These are phyloP conservation scores for Australoheros facetus DNA, from an alignment of 2,797 vertebrate genomes.

Conservation along the genomic window DNA sequence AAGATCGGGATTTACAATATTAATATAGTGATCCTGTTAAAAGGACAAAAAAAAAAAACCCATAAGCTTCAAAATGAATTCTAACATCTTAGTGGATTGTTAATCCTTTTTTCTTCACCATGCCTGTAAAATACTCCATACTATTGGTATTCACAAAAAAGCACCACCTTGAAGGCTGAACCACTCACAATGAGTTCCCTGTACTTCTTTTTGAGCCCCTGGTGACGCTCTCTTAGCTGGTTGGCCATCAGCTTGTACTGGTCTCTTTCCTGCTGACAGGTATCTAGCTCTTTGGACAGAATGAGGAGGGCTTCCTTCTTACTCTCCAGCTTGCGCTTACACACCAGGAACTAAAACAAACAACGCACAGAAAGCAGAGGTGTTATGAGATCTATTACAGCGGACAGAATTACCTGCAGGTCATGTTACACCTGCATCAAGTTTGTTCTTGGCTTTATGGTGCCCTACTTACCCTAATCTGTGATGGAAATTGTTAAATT, in stretches of 20 bases:
- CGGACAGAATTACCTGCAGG: not conserved
- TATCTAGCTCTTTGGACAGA: constrained; percentile 95
- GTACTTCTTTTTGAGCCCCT: constrained; percentile 94
- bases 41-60: not conserved
- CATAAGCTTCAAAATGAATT: fast-evolving
- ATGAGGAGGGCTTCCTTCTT: constrained; percentile 96
- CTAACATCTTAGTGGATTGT: not conserved
- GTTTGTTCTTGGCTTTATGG: not conserved
- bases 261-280: constrained; percentile 95
- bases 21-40: not conserved
- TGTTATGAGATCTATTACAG: not conserved
- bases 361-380: not conserved
- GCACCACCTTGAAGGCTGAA: constrained; percentile 13
- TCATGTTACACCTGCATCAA: not conserved
- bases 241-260: constrained; percentile 98
- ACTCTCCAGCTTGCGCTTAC: constrained; percentile 95
- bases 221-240: constrained; percentile 93
- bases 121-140: not conserved
- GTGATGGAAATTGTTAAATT: not conserved
- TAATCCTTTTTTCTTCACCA: no score
- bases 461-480: not conserved
- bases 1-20: not conserved
- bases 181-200: constrained; percentile 90
- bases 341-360: constrained; percentile 81
- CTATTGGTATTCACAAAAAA: not conserved